phyloP scores from a whole-genome alignment of 2,888 invertebrate genomes.

The Athalia cordata region DNA sequence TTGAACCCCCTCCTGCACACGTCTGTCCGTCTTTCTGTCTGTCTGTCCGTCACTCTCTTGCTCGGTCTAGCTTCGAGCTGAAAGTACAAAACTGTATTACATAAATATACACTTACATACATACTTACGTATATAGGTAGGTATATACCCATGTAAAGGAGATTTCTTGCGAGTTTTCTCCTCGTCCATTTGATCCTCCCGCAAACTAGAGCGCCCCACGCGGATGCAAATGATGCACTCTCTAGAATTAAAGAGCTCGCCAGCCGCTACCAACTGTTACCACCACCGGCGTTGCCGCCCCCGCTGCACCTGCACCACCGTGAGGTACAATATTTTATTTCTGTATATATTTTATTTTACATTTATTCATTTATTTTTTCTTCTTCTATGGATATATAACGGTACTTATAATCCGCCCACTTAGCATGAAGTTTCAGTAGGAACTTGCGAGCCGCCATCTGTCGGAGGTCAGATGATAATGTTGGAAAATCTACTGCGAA shows the following conservation, averaged over 20 bases:
- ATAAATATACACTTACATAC: neutral
- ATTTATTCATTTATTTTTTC: constrained; percentile 40
- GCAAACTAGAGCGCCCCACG: constrained; percentile 47
- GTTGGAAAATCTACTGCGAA: neutral
- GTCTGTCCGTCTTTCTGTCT: neutral
- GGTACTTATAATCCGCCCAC: neutral
- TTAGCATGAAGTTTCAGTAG: neutral
- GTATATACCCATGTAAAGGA: neutral
- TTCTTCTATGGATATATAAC: constrained; percentile 29
- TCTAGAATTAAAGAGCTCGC: constrained; percentile 68
- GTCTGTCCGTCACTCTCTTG: neutral
- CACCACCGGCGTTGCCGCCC: too few species aligned
- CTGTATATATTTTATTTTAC: constrained; percentile 15
- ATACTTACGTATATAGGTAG: neutral
- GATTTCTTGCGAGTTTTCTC: constrained; percentile 50
- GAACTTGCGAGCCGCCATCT: neutral
- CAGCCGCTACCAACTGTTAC: constrained; percentile 34
- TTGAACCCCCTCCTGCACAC: neutral
- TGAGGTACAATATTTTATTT: constrained; percentile 47
- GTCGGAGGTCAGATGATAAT: neutral
- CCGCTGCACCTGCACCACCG: constrained; percentile 55
- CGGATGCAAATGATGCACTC: constrained; percentile 71
- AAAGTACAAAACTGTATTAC: constrained; percentile 12
- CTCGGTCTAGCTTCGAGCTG: neutral
- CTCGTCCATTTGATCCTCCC: constrained; percentile 54